phyloP scores from a whole-genome alignment of 1,140 invertebrate species.

The Venustaconcha ellipsiformis region DNA sequence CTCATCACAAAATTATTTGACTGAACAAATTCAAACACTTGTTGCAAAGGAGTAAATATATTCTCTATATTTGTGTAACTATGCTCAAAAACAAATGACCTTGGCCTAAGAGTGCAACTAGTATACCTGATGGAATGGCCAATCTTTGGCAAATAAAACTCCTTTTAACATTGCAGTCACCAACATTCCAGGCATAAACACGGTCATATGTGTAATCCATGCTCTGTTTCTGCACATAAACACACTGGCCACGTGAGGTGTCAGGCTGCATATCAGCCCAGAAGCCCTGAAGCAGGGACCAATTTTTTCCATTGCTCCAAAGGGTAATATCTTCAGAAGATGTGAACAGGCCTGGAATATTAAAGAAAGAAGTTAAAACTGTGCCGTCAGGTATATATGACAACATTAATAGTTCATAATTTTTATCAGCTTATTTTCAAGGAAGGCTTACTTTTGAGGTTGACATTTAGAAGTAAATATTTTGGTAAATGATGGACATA shows the following conservation, averaged over 20 bases:
- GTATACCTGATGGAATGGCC: conserved; percentile 20
- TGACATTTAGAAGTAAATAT: too few species aligned
- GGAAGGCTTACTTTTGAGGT: too few species aligned
- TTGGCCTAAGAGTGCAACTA: not conserved
- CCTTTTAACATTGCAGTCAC: conserved; percentile 6
- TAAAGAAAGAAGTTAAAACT: too few species aligned
- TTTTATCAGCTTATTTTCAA: too few species aligned
- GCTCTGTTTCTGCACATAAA: not conserved
- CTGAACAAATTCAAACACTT: too few species aligned
- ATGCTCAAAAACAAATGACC: not conserved
- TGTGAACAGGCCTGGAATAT: too few species aligned
- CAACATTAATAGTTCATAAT: too few species aligned
- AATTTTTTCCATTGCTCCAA: conserved; percentile 11
- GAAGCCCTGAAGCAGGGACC: conserved; percentile 8
- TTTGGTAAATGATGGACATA: too few species aligned
- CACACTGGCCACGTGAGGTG: conserved; percentile 7
- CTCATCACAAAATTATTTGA: too few species aligned
- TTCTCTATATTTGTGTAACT: too few species aligned
- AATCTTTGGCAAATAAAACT: conserved; percentile 25
- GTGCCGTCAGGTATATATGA: too few species aligned
- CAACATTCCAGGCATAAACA: conserved; percentile 12
- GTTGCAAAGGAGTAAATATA: too few species aligned
- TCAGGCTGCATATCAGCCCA: conserved; percentile 24
- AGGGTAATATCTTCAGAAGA: not conserved
- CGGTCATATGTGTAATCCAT: conserved; percentile 23